These are phyloP conservation scores for Penaeus japonicus DNA, from an alignment of 1,140 invertebrate species.

Conservation along the genomic window DNA sequence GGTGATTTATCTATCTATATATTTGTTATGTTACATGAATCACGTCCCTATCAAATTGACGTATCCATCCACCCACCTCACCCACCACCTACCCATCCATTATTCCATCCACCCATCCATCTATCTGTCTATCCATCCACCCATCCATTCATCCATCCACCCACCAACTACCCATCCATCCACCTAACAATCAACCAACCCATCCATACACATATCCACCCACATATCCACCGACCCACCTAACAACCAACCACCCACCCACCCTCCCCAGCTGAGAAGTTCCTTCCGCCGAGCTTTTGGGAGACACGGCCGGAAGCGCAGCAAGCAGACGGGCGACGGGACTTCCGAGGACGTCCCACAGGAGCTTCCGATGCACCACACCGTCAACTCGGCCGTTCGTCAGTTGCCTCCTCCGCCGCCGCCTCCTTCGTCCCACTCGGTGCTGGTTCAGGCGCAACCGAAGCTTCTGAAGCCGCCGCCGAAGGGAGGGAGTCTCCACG, in stretches of 20 bases:
- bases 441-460: background rate
- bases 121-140: background rate
- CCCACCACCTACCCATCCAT: too few relatives aligned
- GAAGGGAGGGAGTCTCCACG: too few relatives aligned
- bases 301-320: constrained; percentile 44
- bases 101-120: too few relatives aligned
- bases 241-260: too few relatives aligned
- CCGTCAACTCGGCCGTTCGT: constrained; percentile 44
- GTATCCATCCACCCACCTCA: too few relatives aligned
- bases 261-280: constrained; percentile 38
- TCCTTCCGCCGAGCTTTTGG: constrained; percentile 52
- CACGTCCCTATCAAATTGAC: too few relatives aligned
- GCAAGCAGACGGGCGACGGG: constrained; percentile 6
- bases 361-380: constrained; percentile 54
- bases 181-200: background rate
- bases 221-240: background rate
- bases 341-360: background rate
- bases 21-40: too few relatives aligned
- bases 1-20: too few relatives aligned
- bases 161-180: too few relatives aligned
- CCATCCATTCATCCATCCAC: too few relatives aligned
- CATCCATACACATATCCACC: background rate
- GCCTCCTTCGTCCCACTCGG: background rate
- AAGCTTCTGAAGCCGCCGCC: too few relatives aligned
- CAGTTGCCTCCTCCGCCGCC: constrained; percentile 33